Evolutionary conservation across 2,888 invertebrate species (phyloP).

Genomic region (Gandaritis pyraliata): DNA sequence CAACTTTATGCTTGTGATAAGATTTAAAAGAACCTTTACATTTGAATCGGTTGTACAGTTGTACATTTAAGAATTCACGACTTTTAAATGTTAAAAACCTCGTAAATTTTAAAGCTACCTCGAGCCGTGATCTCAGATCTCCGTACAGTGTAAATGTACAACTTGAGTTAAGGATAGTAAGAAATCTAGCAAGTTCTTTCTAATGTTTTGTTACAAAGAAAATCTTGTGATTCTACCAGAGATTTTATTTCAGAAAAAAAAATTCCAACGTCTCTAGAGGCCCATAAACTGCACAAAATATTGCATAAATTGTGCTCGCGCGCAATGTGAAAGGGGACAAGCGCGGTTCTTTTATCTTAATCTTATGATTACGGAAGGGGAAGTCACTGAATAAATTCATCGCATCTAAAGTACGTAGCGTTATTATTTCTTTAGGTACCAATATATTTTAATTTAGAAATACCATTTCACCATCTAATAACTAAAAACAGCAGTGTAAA

Average conservation of each 20-base stretch:
- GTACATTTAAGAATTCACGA: conserved; percentile 21
- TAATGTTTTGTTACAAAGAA: background rate
- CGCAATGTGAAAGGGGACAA: background rate
- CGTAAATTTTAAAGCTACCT: conserved; percentile 11
- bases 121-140: conserved; percentile 7
- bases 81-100: conserved; percentile 12
- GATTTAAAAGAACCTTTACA: conserved; percentile 34
- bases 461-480: background rate
- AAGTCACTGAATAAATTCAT: conserved; percentile 1
- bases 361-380: conserved; percentile 9
- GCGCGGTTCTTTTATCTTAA: conserved; percentile 4
- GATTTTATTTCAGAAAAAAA: background rate
- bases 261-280: background rate
- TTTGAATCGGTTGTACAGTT: conserved; percentile 25
- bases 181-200: background rate
- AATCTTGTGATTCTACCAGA: background rate
- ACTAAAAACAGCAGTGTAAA: no score
- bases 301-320: conserved; percentile 1
- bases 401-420: background rate
- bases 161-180: background rate
- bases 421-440: background rate
- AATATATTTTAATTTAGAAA: background rate
- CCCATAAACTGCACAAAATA: background rate
- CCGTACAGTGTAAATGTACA: background rate
- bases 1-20: conserved; percentile 33